Conservation (phyloP, 1,140 invertebrate genomes). For the Saccostrea glomerata region DNA sequence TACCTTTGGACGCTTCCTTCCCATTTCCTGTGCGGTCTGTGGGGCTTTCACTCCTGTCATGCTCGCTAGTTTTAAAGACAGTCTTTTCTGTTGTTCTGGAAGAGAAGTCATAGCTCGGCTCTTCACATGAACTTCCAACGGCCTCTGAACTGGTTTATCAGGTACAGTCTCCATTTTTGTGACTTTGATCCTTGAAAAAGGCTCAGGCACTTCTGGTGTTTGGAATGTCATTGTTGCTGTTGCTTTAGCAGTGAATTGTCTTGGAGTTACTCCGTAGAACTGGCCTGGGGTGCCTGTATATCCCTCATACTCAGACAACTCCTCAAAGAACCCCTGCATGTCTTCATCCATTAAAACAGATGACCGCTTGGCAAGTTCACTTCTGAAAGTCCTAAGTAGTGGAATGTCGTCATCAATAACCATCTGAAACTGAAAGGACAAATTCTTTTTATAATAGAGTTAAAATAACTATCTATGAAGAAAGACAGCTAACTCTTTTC, state of each 20-base stretch:
- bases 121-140: slow-evolving; percentile 43
- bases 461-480: not conserved
- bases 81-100: slow-evolving; percentile 56
- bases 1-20: slow-evolving; percentile 49
- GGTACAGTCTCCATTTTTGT: slow-evolving; percentile 18
- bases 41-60: slow-evolving; percentile 61
- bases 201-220: slow-evolving; percentile 35
- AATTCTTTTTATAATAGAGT: not conserved
- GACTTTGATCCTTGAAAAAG: not conserved
- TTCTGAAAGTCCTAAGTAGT: slow-evolving; percentile 75
- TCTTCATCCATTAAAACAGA: slow-evolving; percentile 76
- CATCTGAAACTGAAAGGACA: slow-evolving; percentile 72
- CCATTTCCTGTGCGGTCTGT: slow-evolving; percentile 27
- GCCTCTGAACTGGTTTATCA: slow-evolving; percentile 25
- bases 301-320: slow-evolving; percentile 72
- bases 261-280: slow-evolving; percentile 53
- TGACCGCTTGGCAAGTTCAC: slow-evolving; percentile 74
- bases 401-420: slow-evolving; percentile 73
- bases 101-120: slow-evolving; percentile 61
- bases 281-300: slow-evolving; percentile 62
- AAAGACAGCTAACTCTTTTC: too few species aligned
- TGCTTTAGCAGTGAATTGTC: slow-evolving; percentile 45
- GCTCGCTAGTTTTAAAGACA: slow-evolving; percentile 64
- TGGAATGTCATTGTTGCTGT: slow-evolving; percentile 38
- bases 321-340: slow-evolving; percentile 74